These are phyloP conservation scores for Camponotus pennsylvanicus DNA, from an alignment of 1,140 invertebrate species.

Conservation along the genomic window DNA sequence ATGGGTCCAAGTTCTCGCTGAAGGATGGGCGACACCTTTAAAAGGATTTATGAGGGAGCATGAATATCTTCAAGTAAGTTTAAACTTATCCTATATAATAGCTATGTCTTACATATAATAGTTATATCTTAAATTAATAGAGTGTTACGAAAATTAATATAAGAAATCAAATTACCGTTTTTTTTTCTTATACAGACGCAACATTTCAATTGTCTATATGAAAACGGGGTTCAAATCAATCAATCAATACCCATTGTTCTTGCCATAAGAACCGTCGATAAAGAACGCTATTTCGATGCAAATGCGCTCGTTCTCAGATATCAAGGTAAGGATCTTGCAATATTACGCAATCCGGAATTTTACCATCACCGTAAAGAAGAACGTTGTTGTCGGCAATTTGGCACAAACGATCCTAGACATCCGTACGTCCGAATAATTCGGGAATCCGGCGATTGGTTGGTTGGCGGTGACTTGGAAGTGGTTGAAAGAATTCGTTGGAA, in stretches of 20 bases:
- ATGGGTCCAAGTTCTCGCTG: slow-evolving; percentile 97
- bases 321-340: slow-evolving; percentile 91
- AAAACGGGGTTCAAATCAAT: slow-evolving; percentile 89
- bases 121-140: neutral
- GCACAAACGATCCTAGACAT: slow-evolving; percentile 94
- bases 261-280: slow-evolving; percentile 91
- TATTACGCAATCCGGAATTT: slow-evolving; percentile 96
- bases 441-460: slow-evolving; percentile 97
- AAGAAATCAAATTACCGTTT: neutral
- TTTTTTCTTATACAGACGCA: slow-evolving; percentile 85
- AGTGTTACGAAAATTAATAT: neutral
- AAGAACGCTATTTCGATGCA: slow-evolving; percentile 89
- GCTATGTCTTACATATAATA: neutral
- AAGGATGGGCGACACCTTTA: slow-evolving; percentile 98
- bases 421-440: slow-evolving; percentile 97
- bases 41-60: slow-evolving; percentile 98
- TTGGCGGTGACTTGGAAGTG: slow-evolving; percentile 97
- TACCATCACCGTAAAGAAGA: slow-evolving; percentile 98
- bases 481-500: slow-evolving; percentile 96
- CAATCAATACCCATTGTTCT: slow-evolving; percentile 98
- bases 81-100: neutral
- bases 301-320: slow-evolving; percentile 90
- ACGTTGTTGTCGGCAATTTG: slow-evolving; percentile 95
- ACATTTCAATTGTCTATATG: slow-evolving; percentile 95
- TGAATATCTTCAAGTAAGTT: slow-evolving; percentile 91